phyloP scores from a whole-genome alignment of 2,797 vertebrate genomes.

The Hypotaenidia philippensis region DNA sequence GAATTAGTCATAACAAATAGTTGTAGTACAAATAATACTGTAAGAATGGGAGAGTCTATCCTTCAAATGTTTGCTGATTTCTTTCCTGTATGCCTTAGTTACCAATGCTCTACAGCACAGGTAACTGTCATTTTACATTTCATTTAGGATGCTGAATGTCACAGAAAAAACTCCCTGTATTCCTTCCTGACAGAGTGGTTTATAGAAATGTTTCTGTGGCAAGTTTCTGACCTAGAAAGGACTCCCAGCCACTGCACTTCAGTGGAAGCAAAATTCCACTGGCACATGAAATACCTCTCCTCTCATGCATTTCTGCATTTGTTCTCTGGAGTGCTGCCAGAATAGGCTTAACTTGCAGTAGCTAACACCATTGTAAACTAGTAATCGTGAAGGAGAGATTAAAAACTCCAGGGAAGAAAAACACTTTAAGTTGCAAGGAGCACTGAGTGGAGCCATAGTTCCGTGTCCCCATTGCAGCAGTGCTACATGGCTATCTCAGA shows the following conservation, averaged over 20 bases:
- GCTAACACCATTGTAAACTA: background rate
- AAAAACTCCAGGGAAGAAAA: background rate
- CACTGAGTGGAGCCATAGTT: background rate
- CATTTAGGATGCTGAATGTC: background rate
- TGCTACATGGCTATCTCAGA: background rate
- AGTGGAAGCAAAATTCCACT: background rate
- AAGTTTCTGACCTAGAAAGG: background rate
- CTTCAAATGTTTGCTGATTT: background rate
- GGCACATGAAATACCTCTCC: background rate
- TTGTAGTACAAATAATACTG: background rate
- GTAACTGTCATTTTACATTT: background rate
- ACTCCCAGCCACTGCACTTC: background rate
- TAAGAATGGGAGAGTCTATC: background rate
- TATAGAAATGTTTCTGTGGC: background rate
- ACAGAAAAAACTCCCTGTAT: background rate
- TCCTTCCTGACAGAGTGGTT: background rate
- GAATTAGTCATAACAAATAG: background rate
- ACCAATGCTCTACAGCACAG: background rate
- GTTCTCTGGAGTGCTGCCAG: background rate
- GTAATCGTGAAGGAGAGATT: background rate
- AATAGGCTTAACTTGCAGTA: background rate
- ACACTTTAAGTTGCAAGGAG: background rate
- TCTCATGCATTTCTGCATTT: background rate
- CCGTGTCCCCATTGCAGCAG: background rate
- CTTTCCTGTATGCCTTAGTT: background rate